phyloP scores from a whole-genome alignment of 30 jellyfish, hydroid and myxozoan genomes.

The Turritopsis dohrnii region DNA sequence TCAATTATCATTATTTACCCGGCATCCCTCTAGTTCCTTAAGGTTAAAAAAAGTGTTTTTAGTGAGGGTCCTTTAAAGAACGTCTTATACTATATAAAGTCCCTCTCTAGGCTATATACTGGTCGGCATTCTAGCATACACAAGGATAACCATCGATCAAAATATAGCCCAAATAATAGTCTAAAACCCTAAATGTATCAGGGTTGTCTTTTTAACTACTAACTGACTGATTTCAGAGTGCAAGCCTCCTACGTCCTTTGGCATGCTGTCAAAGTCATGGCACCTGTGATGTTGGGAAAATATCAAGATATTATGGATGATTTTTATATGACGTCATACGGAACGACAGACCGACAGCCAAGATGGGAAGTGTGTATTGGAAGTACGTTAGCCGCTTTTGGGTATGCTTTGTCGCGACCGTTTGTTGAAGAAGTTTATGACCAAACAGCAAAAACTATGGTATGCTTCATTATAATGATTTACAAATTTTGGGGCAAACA shows the following conservation, averaged over 20 bases:
- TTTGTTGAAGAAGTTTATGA: slow-evolving; percentile 70
- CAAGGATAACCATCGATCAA: too few relatives aligned
- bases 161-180: too few relatives aligned
- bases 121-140: too few relatives aligned
- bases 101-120: too few relatives aligned
- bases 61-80: too few relatives aligned
- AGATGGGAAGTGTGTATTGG: slow-evolving; percentile 87
- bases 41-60: too few relatives aligned
- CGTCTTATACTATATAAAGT: too few relatives aligned
- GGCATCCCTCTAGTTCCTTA: too few relatives aligned
- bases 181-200: too few relatives aligned
- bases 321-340: slow-evolving; percentile 39
- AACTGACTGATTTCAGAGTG: slow-evolving; percentile 27
- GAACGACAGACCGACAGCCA: slow-evolving; percentile 84
- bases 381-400: slow-evolving; percentile 52
- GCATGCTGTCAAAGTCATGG: slow-evolving; percentile 60
- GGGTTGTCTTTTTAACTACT: too few relatives aligned
- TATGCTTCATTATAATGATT: slow-evolving; percentile 21
- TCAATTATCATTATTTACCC: too few relatives aligned
- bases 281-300: slow-evolving; percentile 59
- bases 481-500: too few relatives aligned
- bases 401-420: slow-evolving; percentile 73
- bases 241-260: slow-evolving; percentile 88
- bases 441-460: slow-evolving; percentile 70
- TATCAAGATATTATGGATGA: slow-evolving; percentile 71